Base-by-base conservation (phyloP, 2,888 invertebrate species). In the Noctua pronuba region DNA sequence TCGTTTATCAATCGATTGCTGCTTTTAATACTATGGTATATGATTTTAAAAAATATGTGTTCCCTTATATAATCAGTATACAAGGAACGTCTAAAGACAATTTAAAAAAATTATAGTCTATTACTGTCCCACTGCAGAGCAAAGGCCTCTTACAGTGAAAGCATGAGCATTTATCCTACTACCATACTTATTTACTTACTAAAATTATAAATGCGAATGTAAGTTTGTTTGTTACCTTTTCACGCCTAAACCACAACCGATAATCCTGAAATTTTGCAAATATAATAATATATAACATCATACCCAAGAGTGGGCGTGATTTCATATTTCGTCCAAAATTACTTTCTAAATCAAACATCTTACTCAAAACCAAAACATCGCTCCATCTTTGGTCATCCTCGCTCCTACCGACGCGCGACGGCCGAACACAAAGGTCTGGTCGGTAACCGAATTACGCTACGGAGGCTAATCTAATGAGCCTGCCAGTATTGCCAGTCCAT, bases 401-500 rank as follows among this genome's bases (percentile, higher is more conserved):
- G 60, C 65, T 60, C 52, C 73, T 60, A 21, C 62, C 35, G 16
- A n/a, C 60, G 16, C 35, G 49, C 71, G 16, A 31, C 65, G 21
- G 38, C 71, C 58, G n/a, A 55, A 71, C 60, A 86, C 72, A 84
- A 75, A 86, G 80, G 62, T 74, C 46, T 85, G 69, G 69, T 18
- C 69, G 46, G 64, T 70, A 84, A 87, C 87, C 49, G 73, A 87
- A 80, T 84, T 73, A 87, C 75, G 65, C 60, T 60, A 67, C 67
- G 52, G 73, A 58, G 71, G 85, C 73, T 84, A 84, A 84, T 84
- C 87, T 84, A 87, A 84, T 84, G 84, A 80, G 69, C 28, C 7
- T 49, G 49, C 64, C 64, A 31, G 72, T 65, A 44, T 80, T 72
- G 68, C 70, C 60, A 78, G 62, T 52, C 64, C 52, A 49, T 49